A percentile compares a stretch with the other conserved stretches of the same genome.
These are phyloP conservation scores for Uria aalge DNA, from an alignment of 2,113 vertebrate genomes.

Conservation along the genomic window DNA sequence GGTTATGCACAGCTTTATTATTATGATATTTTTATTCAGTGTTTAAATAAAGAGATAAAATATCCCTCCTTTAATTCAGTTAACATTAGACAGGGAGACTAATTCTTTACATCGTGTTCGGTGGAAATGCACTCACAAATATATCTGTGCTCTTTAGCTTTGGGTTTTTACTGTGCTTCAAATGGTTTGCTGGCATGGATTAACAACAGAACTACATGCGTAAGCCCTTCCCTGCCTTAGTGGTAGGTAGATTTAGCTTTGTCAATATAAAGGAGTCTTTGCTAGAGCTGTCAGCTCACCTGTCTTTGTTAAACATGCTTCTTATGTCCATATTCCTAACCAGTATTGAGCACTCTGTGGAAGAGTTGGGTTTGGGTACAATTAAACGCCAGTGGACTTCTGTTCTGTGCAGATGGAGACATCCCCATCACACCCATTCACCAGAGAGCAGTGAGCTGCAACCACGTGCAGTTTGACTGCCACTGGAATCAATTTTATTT, in stretches of 20 bases:
- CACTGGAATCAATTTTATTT: neutral
- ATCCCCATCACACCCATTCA: neutral
- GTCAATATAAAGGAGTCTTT: neutral
- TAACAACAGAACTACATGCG: neutral
- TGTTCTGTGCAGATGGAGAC: neutral
- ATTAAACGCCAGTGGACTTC: neutral
- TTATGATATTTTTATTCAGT: neutral
- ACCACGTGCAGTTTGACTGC: neutral
- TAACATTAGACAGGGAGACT: neutral
- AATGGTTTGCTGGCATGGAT: neutral
- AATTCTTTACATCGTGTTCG: neutral
- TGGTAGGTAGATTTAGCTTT: neutral
- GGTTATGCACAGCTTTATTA: neutral
- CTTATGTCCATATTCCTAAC: neutral
- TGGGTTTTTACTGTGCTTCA: neutral
- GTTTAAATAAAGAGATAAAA: neutral
- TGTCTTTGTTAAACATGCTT: neutral
- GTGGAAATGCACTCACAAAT: neutral
- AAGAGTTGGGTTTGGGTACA: neutral
- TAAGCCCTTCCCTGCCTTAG: neutral
- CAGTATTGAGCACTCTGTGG: neutral
- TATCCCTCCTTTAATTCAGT: neutral
- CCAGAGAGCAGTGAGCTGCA: neutral
- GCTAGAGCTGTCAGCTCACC: neutral
- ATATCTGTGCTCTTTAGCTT: neutral